Evolutionary conservation across 1,140 invertebrate species (phyloP).

Genomic region (Linepithema humile): DNA sequence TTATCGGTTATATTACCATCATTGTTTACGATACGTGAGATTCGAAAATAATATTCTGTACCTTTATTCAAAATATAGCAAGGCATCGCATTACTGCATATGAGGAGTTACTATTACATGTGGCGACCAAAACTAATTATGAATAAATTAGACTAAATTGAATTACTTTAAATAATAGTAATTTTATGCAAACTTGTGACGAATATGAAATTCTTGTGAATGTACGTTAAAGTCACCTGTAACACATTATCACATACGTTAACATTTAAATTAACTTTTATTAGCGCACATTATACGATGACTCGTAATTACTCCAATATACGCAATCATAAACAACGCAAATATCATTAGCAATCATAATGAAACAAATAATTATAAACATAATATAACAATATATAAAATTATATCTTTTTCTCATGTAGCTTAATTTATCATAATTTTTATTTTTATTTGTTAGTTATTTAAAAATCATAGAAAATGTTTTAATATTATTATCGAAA

Average conservation of each 20-base stretch:
- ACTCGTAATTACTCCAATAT: neutral
- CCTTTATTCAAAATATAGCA: neutral
- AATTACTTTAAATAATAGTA: conserved; percentile 11
- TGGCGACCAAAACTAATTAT: neutral
- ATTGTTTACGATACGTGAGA: neutral
- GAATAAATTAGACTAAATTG: conserved; percentile 15
- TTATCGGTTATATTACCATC: conserved; percentile 10
- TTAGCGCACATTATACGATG: neutral
- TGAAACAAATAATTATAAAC: neutral
- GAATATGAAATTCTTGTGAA: neutral
- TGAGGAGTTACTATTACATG: neutral
- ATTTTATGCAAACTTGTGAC: conserved; percentile 19
- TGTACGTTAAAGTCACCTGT: neutral
- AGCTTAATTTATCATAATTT: neutral
- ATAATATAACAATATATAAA: neutral
- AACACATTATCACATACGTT: conserved; percentile 12
- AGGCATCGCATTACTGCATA: neutral
- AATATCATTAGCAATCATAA: conserved; percentile 1
- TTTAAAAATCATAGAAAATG: neutral
- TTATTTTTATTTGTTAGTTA: neutral
- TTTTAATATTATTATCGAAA: neutral
- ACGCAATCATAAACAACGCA: neutral
- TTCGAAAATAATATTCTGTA: neutral
- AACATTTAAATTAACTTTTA: conserved; percentile 15
- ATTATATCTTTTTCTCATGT: neutral